These are phyloP conservation scores for Lithobates pipiens DNA, from an alignment of 2,797 vertebrate species.

Conservation along the genomic window DNA sequence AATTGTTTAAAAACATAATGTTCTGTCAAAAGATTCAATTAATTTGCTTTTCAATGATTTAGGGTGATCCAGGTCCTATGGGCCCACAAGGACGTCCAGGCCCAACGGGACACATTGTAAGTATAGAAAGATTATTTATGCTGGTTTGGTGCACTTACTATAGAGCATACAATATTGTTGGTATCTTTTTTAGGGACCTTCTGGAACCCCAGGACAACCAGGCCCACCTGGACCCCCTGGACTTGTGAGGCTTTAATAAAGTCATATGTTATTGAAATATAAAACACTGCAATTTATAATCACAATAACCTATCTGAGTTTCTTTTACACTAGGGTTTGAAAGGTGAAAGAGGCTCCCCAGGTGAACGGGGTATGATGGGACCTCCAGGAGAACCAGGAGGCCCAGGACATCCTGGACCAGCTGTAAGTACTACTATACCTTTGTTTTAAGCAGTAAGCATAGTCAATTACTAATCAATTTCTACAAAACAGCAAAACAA, in stretches of 20 bases:
- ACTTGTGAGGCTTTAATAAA: conserved; percentile 72
- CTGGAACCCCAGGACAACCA: conserved; percentile 78
- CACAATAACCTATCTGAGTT: neutral
- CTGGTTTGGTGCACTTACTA: neutral
- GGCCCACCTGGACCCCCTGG: conserved; percentile 79
- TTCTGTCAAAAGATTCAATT: neutral
- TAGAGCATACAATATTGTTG: neutral
- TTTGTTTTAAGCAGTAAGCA: neutral
- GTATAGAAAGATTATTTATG: conserved; percentile 63
- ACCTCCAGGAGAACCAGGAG: conserved; percentile 84
- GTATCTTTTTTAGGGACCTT: conserved; percentile 74
- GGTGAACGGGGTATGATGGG: conserved; percentile 90
- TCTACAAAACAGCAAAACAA: no score
- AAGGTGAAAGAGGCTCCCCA: conserved; percentile 86
- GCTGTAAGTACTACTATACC: conserved; percentile 77
- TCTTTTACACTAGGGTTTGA: conserved; percentile 78
- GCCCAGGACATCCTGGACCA: conserved; percentile 88
- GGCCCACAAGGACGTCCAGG: conserved; percentile 87
- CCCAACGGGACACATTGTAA: conserved; percentile 84
- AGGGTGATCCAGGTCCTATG: conserved; percentile 89
- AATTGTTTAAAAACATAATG: neutral
- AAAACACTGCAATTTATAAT: neutral
- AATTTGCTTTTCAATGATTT: conserved; percentile 30
- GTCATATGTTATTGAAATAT: neutral
- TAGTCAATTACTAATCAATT: neutral